Base-by-base conservation (phyloP, 2,888 invertebrate species). In the Aphidoletes aphidimyza region DNA sequence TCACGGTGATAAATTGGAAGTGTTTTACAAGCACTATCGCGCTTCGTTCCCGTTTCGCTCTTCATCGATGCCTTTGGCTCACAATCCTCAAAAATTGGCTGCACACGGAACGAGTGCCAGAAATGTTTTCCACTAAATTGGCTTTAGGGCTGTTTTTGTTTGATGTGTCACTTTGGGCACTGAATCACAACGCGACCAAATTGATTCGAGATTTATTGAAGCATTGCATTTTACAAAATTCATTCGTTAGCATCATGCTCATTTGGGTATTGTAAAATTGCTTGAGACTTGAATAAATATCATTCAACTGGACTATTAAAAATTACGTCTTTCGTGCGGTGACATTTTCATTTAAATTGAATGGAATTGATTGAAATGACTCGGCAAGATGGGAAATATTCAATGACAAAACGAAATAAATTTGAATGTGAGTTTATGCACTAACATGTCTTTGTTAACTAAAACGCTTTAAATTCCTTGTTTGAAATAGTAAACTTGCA, bases 1-100 rank as follows among this genome's bases (percentile, higher is more conserved):
- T 69, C 69, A 69, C 69, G 19, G 11, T 69, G 69, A 69, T 69
- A 69, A 69, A 69, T 69, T 69, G 69, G 30, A 69, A 69, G 30
- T 69, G 69, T 69, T 69, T 14, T 69, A 69, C 69, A 69, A 69
- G 69, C 69, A 69, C 69, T 69, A 69, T 69, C 69, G 69, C 69
- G 14, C 69, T 11, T 69, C 54, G n/a, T 11, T 19, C 26, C 22
- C 54, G 42, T 49, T 3, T 49, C 19, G 11, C 42, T 54, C 26
- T 54, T 26, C 11, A 22, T 54, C 26, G n/a, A 8, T 26, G 1
- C 3, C 19, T 26, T 26, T 42, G 8, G 14, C 2, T 22, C 11
- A 19, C 11, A 69, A 69, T n/a, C 14, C 0, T 11, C 14, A 69
- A 69, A 69, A 30, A 30, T 69, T 30, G 8, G 5, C 14, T 26